Evolutionary conservation across 2,113 vertebrate genomes (phyloP), one percentile per base, ranked within the genome.

Genomic region (Turnix velox): DNA sequence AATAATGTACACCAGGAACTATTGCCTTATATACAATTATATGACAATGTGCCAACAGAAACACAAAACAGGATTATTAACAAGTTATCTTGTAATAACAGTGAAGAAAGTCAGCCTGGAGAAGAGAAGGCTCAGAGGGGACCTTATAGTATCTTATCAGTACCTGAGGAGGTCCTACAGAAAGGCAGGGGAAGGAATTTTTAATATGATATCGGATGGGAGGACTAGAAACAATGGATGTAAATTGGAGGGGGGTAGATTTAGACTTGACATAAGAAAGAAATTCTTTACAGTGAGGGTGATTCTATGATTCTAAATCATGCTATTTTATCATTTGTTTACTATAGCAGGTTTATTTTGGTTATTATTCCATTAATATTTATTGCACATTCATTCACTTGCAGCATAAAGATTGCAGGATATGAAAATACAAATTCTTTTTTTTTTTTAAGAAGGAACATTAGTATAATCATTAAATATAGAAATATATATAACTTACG

Each of bases 61-160:
- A 88, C 74, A 18, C 42, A 81, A 78, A 96, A 82, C 30, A 78
- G 59, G 69, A 96, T 95, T 96, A 95, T 97, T 96, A 97, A 92
- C 68, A 83, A 96, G 52, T 76, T 92, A 76, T 94, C 69, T 92
- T 96, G 87, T 90, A 96, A 96, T 43, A 95, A 93, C 84, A 97
- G 92, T 97, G 91, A 63, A 96, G 87, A 98, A 98, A 96, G 96
- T 98, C 97, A 98, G 87, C 88, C 93, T n/a, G n/a, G n/a, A n/a
- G n/a, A n/a, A n/a, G n/a, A n/a, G n/a, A n/a, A n/a, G n/a, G n/a
- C n/a, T n/a, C n/a, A n/a, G n/a, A n/a, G n/a, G n/a, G n/a, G n/a
- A n/a, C n/a, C n/a, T n/a, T n/a, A n/a, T n/a, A n/a, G n/a, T n/a
- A n/a, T n/a, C n/a, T n/a, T n/a, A n/a, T n/a, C n/a, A n/a, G n/a